Conservation (phyloP, 2,113 vertebrate species). For the Aegithalos caudatus region DNA sequence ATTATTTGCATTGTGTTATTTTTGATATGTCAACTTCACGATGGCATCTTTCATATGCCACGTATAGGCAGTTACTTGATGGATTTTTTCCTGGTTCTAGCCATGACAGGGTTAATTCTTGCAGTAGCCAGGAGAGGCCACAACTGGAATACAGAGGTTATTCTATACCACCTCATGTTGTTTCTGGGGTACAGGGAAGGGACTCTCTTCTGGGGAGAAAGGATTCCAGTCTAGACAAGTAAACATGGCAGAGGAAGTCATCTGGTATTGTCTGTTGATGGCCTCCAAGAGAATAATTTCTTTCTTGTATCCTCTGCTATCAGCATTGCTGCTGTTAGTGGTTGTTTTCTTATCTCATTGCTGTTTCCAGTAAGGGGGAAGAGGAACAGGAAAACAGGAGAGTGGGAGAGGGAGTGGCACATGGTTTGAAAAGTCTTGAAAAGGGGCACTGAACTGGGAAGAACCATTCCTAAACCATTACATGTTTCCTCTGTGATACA, state of each 20-base stretch:
- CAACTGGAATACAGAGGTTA: neutral
- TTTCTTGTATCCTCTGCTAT: neutral
- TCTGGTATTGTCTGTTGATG: neutral
- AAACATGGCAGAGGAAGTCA: neutral
- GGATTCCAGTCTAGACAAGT: neutral
- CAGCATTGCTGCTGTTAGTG: neutral
- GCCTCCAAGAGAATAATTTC: neutral
- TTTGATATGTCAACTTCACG: neutral
- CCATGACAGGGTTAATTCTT: neutral
- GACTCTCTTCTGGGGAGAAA: neutral
- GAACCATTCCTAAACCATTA: neutral
- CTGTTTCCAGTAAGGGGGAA: neutral
- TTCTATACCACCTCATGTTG: neutral
- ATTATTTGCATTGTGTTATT: neutral
- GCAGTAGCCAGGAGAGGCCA: neutral
- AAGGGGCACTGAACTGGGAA: neutral
- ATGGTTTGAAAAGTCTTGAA: neutral
- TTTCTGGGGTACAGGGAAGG: rapidly evolving
- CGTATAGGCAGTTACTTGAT: neutral
- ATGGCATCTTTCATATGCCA: neutral
- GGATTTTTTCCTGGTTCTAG: neutral
- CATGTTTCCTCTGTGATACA: rapidly evolving
- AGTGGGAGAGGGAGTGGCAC: neutral
- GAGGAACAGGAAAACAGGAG: neutral
- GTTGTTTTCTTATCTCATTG: neutral